Evolutionary conservation across 1,140 invertebrate species (phyloP).

Genomic region (Drosophila pallidifrons): DNA sequence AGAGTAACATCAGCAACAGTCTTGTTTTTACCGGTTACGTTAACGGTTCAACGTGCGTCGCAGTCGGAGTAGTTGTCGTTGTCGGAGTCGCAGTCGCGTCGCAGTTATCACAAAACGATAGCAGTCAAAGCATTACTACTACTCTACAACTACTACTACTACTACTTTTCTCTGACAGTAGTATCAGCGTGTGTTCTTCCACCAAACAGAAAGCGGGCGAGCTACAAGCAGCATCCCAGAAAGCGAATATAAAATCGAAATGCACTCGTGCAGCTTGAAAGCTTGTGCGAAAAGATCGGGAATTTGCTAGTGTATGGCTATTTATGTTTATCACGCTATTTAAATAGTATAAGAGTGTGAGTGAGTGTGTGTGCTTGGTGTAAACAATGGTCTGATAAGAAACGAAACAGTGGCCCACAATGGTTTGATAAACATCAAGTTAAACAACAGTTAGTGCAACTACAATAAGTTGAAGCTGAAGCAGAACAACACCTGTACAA

Average conservation of each 20-base stretch:
- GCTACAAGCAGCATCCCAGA: background rate
- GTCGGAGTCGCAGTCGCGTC: constrained; percentile 27
- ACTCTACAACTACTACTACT: too few relatives aligned
- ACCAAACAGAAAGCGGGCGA: background rate
- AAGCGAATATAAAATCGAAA: constrained; percentile 13
- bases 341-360: constrained; percentile 3
- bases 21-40: constrained; percentile 54
- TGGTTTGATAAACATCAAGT: constrained; percentile 24
- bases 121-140: constrained; percentile 8
- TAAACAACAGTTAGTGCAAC: constrained; percentile 7
- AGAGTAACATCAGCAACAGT: constrained; percentile 50
- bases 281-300: constrained; percentile 15
- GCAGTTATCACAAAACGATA: constrained; percentile 34
- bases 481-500: constrained; percentile 10
- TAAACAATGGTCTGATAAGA: constrained; percentile 44
- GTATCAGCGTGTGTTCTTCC: constrained; percentile 3
- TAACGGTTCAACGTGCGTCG: constrained; percentile 44
- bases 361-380: constrained; percentile 18
- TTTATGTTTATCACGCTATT: constrained; percentile 6
- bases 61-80: constrained; percentile 32
- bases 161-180: background rate
- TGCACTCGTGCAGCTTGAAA: constrained; percentile 9
- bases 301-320: constrained; percentile 12
- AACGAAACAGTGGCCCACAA: constrained; percentile 22
- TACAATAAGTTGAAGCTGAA: background rate